These are phyloP conservation scores for Coregonus suidteri DNA, from an alignment of 2,797 vertebrate genomes.

Conservation along the genomic window DNA sequence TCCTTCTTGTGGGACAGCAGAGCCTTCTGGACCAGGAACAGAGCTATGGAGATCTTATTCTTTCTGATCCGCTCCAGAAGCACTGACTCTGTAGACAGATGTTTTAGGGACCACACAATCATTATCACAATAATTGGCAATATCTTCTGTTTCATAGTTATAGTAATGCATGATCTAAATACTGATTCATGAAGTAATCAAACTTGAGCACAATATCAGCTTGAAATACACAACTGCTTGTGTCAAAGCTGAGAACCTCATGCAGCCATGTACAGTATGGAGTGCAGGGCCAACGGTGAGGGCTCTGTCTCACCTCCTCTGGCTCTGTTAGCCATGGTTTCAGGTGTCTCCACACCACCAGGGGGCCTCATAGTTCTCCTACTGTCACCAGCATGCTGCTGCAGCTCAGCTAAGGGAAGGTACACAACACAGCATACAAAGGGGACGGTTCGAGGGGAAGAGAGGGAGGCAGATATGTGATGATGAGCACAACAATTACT, in stretches of 20 bases:
- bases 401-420: slow-evolving; percentile 30
- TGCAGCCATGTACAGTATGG: neutral
- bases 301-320: slow-evolving; percentile 33
- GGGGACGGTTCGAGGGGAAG: neutral
- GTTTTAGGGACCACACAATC: slow-evolving; percentile 1
- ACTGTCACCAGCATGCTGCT: neutral
- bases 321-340: slow-evolving; percentile 9
- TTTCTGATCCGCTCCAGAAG: slow-evolving; percentile 83
- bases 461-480: neutral
- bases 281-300: neutral
- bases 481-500: neutral
- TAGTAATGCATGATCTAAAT: neutral
- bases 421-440: slow-evolving; percentile 9
- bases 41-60: slow-evolving; percentile 87
- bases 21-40: slow-evolving; percentile 88
- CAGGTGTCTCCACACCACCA: slow-evolving; percentile 7
- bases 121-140: neutral
- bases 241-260: neutral
- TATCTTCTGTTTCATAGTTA: neutral
- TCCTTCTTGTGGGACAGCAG: slow-evolving; percentile 69
- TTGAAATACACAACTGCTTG: neutral
- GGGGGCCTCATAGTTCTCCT: slow-evolving; percentile 9
- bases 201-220: neutral
- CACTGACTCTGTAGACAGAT: slow-evolving; percentile 65
- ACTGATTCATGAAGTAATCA: neutral